These are phyloP conservation scores for Crotalus tigris DNA, from an alignment of 2,113 vertebrate genomes.

Conservation along the genomic window DNA sequence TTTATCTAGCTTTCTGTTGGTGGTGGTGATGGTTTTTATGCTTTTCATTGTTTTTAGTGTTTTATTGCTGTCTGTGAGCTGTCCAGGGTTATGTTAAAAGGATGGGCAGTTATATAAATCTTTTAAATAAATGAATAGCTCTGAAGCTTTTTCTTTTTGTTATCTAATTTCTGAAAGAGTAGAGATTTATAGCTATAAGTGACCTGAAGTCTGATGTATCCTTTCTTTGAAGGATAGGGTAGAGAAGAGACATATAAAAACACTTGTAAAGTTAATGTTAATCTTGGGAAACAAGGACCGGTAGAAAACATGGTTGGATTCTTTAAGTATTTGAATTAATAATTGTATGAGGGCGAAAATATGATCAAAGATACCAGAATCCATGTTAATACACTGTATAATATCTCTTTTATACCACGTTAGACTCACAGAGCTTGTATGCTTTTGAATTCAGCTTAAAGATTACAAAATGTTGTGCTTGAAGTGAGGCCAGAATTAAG, in stretches of 20 bases:
- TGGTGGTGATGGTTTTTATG: neutral
- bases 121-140: neutral
- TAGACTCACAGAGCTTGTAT: neutral
- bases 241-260: neutral
- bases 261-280: neutral
- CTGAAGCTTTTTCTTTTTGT: neutral
- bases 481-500: neutral
- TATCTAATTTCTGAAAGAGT: neutral
- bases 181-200: neutral
- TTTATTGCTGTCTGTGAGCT: neutral
- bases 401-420: neutral
- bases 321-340: neutral
- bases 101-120: neutral
- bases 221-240: neutral
- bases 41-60: neutral
- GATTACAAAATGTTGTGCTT: neutral
- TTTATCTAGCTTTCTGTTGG: neutral
- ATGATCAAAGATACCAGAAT: neutral
- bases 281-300: constrained; percentile 20
- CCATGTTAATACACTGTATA: neutral
- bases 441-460: neutral
- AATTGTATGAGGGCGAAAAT: neutral
- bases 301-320: neutral
- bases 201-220: neutral
- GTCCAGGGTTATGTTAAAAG: neutral